phyloP scores from a whole-genome alignment of 2,113 vertebrate species.

The Motacilla tschutschensis region DNA sequence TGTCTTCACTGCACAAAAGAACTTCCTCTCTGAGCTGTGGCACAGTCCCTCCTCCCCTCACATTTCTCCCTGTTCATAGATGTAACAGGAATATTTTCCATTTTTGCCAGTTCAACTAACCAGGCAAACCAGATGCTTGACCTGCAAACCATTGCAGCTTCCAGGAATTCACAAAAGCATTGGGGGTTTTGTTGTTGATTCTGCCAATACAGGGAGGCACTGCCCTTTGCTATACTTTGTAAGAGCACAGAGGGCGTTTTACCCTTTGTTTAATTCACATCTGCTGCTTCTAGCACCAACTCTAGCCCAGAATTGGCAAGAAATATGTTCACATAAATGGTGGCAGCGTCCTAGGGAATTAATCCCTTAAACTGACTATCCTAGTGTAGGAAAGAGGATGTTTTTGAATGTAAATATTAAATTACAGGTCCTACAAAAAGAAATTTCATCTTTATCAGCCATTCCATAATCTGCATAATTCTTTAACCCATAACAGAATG shows the following conservation, averaged over 20 bases:
- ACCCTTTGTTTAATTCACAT: not conserved
- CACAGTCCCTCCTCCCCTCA: not conserved
- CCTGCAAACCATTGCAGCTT: not conserved
- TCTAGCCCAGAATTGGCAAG: not conserved
- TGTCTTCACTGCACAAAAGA: not conserved
- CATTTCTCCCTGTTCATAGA: not conserved
- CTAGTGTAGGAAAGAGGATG: not conserved
- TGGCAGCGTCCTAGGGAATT: accelerated
- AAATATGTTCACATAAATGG: not conserved
- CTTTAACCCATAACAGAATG: not conserved
- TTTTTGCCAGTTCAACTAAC: not conserved
- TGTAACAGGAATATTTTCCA: not conserved
- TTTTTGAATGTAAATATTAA: not conserved
- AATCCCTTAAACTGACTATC: not conserved
- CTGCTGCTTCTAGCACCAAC: not conserved
- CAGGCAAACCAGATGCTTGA: not conserved
- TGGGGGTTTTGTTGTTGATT: not conserved
- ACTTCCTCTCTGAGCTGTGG: not conserved
- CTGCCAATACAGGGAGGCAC: not conserved
- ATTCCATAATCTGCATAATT: not conserved
- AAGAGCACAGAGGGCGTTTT: not conserved
- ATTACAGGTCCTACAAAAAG: not conserved
- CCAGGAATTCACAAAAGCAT: not conserved
- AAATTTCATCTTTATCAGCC: not conserved
- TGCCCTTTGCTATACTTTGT: not conserved